Conservation (phyloP, 2,888 invertebrate species). For the Habroteleia sp. region DNA sequence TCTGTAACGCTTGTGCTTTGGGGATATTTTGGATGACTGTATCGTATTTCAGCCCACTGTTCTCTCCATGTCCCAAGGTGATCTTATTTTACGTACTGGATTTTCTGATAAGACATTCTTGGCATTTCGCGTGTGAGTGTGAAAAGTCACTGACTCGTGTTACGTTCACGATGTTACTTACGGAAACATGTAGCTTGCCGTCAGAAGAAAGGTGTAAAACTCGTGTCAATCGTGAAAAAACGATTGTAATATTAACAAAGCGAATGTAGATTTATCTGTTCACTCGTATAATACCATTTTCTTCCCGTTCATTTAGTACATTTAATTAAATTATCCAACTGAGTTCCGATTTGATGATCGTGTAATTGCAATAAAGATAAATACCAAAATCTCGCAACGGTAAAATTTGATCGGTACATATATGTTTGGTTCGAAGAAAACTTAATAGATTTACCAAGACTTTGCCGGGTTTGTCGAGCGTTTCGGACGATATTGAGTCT, state of each 20-base stretch:
- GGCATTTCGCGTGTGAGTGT: conserved; percentile 37
- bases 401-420: background rate
- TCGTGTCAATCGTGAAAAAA: conserved; percentile 10
- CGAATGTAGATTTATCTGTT: background rate
- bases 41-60: conserved; percentile 47
- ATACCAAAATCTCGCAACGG: too few relatives aligned
- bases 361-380: too few relatives aligned
- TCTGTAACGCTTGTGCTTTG: conserved; percentile 44
- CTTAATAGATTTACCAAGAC: conserved; percentile 12
- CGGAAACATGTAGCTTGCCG: background rate
- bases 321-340: too few relatives aligned
- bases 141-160: conserved; percentile 39
- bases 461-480: background rate
- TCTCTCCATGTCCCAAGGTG: conserved; percentile 43
- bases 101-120: conserved; percentile 50
- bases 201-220: conserved; percentile 4
- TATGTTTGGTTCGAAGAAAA: background rate
- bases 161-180: conserved; percentile 30
- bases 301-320: too few relatives aligned
- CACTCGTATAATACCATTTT: background rate
- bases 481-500: conserved; percentile 18
- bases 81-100: conserved; percentile 50
- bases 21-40: conserved; percentile 52
- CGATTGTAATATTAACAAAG: conserved; percentile 1
- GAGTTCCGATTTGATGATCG: too few relatives aligned